Evolutionary conservation across 2,113 vertebrate genomes (phyloP), one percentile per base, ranked within the genome.

Genomic region (Trogon surrucura): DNA sequence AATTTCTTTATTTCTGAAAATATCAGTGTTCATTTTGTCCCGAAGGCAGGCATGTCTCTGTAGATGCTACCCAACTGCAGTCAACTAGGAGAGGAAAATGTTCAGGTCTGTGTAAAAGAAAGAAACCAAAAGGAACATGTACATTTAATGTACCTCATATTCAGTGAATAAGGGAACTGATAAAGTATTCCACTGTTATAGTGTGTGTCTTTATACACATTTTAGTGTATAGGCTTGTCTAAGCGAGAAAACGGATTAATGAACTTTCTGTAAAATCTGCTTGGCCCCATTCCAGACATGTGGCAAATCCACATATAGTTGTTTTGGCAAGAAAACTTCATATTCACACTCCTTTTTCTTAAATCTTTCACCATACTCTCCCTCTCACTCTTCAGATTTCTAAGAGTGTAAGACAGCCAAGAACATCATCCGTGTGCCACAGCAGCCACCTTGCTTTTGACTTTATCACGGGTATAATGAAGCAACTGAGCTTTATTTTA

Each of bases 301-400:
- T 58, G 89, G 67, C 48, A 64, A 91, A 95, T 60, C 38, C 21
- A 32, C 19, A 47, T 38, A 27, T 78, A 66, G 67, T 94, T 92
- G 51, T 88, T 94, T 78, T 86, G 85, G 80, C 75, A 95, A 51
- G 26, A 54, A 80, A 93, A 58, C 11, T 62, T 91, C 23, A 48
- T 47, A 57, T 71, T 74, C 41, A 16, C 60, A 18, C 14, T 77
- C 56, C 10, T 34, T 84, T 88, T 90, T 47, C 61, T 90, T 48
- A 70, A 71, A 66, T 64, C 69, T 65, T 83, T 90, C 32, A n/a
- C 61, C 48, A 53, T 67, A 56, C 13, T 62, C 38, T 72, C 36
- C 53, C 14, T 80, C 85, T 62, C 26, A 36, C 60, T 70, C 64
- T 47, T 89, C 44, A 84, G 34, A 54, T 86, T 92, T 88, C 72